A percentile compares a stretch with the other conserved stretches of the same genome.
phyloP scores from a whole-genome alignment of 2,888 invertebrate genomes.

The Epistrophella euchroma region DNA sequence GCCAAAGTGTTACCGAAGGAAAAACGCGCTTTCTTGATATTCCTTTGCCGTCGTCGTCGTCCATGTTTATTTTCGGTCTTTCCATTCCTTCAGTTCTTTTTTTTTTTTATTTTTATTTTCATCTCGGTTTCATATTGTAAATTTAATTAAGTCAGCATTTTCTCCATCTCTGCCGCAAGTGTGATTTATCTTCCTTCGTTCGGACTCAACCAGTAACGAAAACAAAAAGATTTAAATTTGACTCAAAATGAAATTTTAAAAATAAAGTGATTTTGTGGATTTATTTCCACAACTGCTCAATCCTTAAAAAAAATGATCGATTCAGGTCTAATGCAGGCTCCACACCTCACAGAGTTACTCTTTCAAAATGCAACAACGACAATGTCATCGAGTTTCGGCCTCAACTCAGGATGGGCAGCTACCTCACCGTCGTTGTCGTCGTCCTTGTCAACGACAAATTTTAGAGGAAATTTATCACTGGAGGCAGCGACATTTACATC shows the following conservation, averaged over 20 bases:
- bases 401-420: slow-evolving; percentile 18
- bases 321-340: slow-evolving; percentile 48
- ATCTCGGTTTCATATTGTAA: slow-evolving; percentile 9
- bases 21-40: slow-evolving; percentile 27
- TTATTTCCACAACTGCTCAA: not conserved
- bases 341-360: slow-evolving; percentile 41
- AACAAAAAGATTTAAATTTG: not conserved
- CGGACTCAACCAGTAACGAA: not conserved
- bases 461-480: slow-evolving; percentile 44
- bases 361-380: slow-evolving; percentile 62
- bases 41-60: not conserved
- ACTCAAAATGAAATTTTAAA: slow-evolving; percentile 22
- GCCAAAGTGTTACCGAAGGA: slow-evolving; percentile 21
- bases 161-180: slow-evolving; percentile 1
- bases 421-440: slow-evolving; percentile 5
- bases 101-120: too few relatives aligned
- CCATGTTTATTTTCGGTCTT: not conserved
- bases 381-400: slow-evolving; percentile 24
- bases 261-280: slow-evolving; percentile 5
- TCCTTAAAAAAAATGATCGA: slow-evolving; percentile 55
- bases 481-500: slow-evolving; percentile 49
- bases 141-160: slow-evolving; percentile 43
- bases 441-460: slow-evolving; percentile 8
- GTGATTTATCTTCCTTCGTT: slow-evolving; percentile 11
- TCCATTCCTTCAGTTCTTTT: not conserved